Base-by-base conservation (phyloP, 2,797 vertebrate species). In the Thamnophis elegans region DNA sequence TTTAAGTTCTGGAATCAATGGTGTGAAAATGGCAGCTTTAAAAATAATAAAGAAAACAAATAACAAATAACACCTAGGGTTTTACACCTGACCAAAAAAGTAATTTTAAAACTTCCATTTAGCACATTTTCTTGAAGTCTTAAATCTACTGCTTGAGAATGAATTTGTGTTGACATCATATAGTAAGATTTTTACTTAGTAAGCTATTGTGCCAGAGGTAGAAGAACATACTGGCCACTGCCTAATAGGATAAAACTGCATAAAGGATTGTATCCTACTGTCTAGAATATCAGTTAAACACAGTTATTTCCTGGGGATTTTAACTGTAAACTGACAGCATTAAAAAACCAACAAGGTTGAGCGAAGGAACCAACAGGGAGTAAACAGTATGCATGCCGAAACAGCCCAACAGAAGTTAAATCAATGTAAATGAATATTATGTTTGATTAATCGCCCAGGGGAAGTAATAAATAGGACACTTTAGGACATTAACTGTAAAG, bases 1-100 rank as follows among this genome's bases (percentile, higher is more conserved):
- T 90, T 59, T 59, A 92, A 92, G n/a, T 3, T 78, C 60, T 68
- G 60, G 20, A 92, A 58, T 90, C 62, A 92, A n/a, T 36, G 10
- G 42, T 85, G 54, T 58, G 28, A 90, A 90, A 73, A 22, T 87
- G 12, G 28, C 28, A 85, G 13, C 7, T 56, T 86, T 78, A 8
- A n/a, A 87, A 93, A 90, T 65, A 89, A 54, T 11, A 4, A 82
- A 25, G 0, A 32, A 86, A 25, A 13, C 22, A 22, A 51, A n/a
- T 0, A 53, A 86, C 54, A 62, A 51, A n/a, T 0, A 53, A 86
- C 54, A 62, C 28, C 18, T 86, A 53, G 68, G 36, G n/a, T 73
- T 53, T 20, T 87, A 26, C 62, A 58, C 25, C 18, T 51, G 22
- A 68, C 28, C 12, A 26, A 25, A 32, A 5, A 53, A 54, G 1